Conservation (phyloP, 2,113 vertebrate species). For the Lepus europaeus region DNA sequence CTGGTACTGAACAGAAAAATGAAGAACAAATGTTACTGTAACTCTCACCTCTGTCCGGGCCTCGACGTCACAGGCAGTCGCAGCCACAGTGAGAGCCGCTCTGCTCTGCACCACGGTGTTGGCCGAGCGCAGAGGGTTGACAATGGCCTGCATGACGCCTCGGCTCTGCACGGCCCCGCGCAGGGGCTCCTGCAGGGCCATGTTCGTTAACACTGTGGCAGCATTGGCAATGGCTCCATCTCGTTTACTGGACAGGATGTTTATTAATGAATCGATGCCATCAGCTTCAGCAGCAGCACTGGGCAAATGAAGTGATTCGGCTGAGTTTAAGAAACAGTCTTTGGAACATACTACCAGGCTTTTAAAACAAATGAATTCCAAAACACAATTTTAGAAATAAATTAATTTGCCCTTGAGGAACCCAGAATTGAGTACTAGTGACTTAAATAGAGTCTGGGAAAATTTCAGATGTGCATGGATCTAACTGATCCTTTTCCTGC, state of each 20-base stretch:
- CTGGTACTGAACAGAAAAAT: not conserved
- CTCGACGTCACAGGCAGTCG: conserved; percentile 87
- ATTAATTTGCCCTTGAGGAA: not conserved
- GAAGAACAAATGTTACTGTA: not conserved
- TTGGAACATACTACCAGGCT: not conserved
- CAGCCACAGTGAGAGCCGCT: conserved; percentile 86
- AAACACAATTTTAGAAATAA: not conserved
- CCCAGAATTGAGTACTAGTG: not conserved
- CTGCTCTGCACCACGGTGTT: conserved; percentile 89
- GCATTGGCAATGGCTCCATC: conserved; percentile 87
- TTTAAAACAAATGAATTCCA: not conserved
- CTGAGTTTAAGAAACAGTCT: not conserved
- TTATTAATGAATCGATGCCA: conserved; percentile 89
- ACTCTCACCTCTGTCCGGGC: conserved; percentile 90
- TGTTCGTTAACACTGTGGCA: conserved; percentile 89
- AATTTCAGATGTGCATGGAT: not conserved
- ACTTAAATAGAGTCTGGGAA: not conserved
- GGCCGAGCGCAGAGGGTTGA: conserved; percentile 84
- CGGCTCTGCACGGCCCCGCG: conserved; percentile 84
- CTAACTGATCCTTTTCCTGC: not conserved
- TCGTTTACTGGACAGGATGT: conserved; percentile 84
- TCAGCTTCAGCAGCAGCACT: conserved; percentile 91
- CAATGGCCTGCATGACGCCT: conserved; percentile 86
- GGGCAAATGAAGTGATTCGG: not conserved
- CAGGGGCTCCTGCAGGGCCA: conserved; percentile 90